Evolutionary conservation across 2,797 vertebrate genomes (phyloP), one percentile per base, ranked within the genome.

Genomic region (Apogon talboti): DNA sequence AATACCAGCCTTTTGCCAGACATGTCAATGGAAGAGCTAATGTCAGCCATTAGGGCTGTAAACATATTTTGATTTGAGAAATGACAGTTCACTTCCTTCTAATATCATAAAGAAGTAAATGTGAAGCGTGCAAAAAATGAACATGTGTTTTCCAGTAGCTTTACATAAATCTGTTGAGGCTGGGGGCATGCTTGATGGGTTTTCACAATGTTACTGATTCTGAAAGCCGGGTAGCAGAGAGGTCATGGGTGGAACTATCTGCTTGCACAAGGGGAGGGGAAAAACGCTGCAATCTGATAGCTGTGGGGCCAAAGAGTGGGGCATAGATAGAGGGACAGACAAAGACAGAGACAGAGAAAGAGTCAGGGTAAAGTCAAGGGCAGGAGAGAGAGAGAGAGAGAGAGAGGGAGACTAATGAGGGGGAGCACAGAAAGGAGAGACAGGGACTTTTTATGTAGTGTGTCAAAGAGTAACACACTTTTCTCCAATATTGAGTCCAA

Each of bases 261-360:
- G 75, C 77, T 78, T 83, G 78, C 62, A 84, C 77, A 79, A 83
- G 82, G 68, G 85, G 81, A 87, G 85, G 82, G 79, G 77, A 49
- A 79, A 82, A 82, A 75, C n/a, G 8, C 63, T 89, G 89, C 78
- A 90, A 89, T 86, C 79, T 86, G 89, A 92, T 92, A 88, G 81
- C 78, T 76, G 50, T 87, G 88, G 70, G 87, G 87, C 86, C 81
- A 83, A 85, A 86, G 82, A 83, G 74, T 84, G 87, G 81, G 84
- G 83, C 62, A 83, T 55, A 74, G 78, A 83, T 44, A 71, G 68
- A 83, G 71, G 59, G 55, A 78, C 35, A 11, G 78, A 87, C 74
- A 86, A 77, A 21, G 19, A 21, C 19, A 21, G 19, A 86, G 82
- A 74, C 46, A 69, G 53, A 49, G 69, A 53, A 45, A 69, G 53